Base-by-base conservation (phyloP, 2,888 invertebrate species). In the Zele albiditarsus region DNA sequence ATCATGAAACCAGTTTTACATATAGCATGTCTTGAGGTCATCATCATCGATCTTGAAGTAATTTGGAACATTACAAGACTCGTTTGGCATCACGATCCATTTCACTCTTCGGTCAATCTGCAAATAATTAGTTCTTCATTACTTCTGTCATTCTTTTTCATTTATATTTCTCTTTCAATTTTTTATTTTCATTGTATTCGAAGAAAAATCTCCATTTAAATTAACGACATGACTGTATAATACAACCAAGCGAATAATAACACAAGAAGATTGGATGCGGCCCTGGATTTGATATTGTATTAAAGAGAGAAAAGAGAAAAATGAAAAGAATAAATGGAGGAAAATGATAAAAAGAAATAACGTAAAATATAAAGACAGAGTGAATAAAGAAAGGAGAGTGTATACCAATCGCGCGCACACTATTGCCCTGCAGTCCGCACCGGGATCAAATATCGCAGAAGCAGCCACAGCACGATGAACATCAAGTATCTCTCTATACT, bases 261-360 rank as follows among this genome's bases (percentile, higher is more conserved):
- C 69, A 66, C 49, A 73, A 77, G 71, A 69, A 66, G 62, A 75
- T 75, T 57, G 31, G 33, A 71, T 57, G 33, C 42, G 73, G 68
- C 58, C 72, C 62, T 46, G 71, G 62, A 73, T 31, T 62, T 28
- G 28, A 28, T 27, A 14, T n/a, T 28, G 8, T 25, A 28, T 3
- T 27, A 25, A 25, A 1, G 14, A 25, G 28, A 38, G 25, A 46
- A 67, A 33, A 69, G 58, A 28, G 58, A 71, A 49, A 57, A 66
- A 67, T 60, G 67, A 31, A 60, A 68, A 68, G 62, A 74, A 70
- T 75, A 71, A 78, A 62, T 42, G 28, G 20, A 53, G 20, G n/a
- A 53, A 53, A 53, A 20, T 20, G 6, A 23, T 23, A n/a, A 46
- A 46, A 46, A n/a, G 16, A 25, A 66, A 57, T 31, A 60, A 25